A percentile compares a stretch with the other conserved stretches of the same genome.
Conservation (phyloP, 2,113 vertebrate genomes). For the Alosa alosa region DNA sequence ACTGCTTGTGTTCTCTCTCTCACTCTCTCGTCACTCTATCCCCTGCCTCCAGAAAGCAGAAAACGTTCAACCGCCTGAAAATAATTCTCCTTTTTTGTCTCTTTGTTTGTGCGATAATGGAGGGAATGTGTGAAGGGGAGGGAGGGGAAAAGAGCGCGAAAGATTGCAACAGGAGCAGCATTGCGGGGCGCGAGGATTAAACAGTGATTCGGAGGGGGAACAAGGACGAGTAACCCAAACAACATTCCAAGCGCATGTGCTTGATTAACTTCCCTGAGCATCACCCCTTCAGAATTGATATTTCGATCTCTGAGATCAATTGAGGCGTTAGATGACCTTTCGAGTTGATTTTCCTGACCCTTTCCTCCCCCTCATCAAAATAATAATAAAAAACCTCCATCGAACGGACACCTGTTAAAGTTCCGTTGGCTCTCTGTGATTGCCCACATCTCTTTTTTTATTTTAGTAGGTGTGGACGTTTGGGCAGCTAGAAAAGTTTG, state of each 20-base stretch:
- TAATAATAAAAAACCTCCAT: too few relatives aligned
- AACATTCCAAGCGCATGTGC: background rate
- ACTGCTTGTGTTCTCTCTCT: background rate
- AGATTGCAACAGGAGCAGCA: background rate
- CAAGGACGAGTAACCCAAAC: background rate
- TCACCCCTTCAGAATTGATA: background rate
- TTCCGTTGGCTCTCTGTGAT: too few relatives aligned
- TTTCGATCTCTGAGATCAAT: background rate
- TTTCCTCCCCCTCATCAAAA: too few relatives aligned
- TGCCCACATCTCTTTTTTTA: too few relatives aligned
- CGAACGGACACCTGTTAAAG: too few relatives aligned
- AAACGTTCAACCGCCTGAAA: constrained; percentile 40
- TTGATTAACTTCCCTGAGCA: background rate
- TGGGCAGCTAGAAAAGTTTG: background rate
- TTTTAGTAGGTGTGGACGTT: too few relatives aligned
- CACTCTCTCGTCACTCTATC: constrained; percentile 12
- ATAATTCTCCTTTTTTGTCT: constrained; percentile 33
- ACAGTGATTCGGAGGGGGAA: background rate
- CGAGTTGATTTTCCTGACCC: too few relatives aligned
- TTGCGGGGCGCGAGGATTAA: background rate
- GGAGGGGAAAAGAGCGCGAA: constrained; percentile 40
- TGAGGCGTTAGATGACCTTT: too few relatives aligned
- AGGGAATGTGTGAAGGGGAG: constrained; percentile 24
- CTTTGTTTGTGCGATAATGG: constrained; percentile 34
- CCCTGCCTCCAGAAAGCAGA: constrained; percentile 4